Base-by-base conservation (phyloP, 2,797 vertebrate genomes). In the Molossus molossus region DNA sequence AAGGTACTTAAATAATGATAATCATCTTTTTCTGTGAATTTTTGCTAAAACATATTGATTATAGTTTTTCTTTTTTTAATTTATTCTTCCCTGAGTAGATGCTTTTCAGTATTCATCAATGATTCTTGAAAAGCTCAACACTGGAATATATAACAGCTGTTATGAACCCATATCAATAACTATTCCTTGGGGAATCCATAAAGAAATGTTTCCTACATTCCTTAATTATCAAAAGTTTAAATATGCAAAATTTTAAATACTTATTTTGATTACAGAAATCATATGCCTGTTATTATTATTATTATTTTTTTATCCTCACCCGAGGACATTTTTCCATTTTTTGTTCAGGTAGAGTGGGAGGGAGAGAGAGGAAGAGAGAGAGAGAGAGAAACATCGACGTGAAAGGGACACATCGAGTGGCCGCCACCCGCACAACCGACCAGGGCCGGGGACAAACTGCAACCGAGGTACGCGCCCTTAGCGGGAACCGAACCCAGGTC, bases 121-220 rank as follows among this genome's bases (percentile, higher is more conserved):
- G 18, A 72, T 85, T 87, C 60, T 84, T 94, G 13, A 69, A 94
- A 91, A 85, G 4, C 11, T 90, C 21, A 91, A 55, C 62, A 85
- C 3, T 86, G 11, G 25, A 91, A 55, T 40, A 27, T 72, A 8
- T 79, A 62, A 73, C 10, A 73, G 15, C 13, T 94, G 6, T 70
- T 27, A 1, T 87, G 5, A 79, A 21, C 17, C 45, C 62, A 65
- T 86, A 14, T 84, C 10, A 64, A 2, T 33, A 73, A 62, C 17
- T 81, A 27, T 81, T 95, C n/a, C 10, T 83, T 48, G 37, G 21
- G 50, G n/a, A 50, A 25, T 89, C 27, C 45, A 94, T 27, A 33
- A 45, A 92, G 18, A 55, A 82, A 27, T 29, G 70, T 40, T 53
- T 82, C 12, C 23, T 73, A 50, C 60, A 72, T 90, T 77, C 62